phyloP scores from a whole-genome alignment of 92 coral and sea anemone genomes.

The Blastomussa wellsi region DNA sequence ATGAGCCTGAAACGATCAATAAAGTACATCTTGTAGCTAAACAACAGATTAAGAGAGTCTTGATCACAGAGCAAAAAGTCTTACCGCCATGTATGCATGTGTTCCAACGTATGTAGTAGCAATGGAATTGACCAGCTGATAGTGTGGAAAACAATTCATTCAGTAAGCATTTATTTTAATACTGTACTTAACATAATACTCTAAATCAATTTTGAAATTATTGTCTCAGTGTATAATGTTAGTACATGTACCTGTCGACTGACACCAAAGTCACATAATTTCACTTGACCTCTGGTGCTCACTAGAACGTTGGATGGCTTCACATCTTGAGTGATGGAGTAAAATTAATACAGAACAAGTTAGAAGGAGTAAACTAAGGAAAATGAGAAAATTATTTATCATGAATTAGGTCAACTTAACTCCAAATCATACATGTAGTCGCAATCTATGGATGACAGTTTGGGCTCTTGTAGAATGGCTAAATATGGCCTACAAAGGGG shows the following conservation, averaged over 20 bases:
- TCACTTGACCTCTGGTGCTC: constrained; percentile 92
- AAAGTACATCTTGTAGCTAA: too few species aligned
- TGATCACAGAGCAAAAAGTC: constrained; percentile 13
- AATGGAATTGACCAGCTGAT: constrained; percentile 93
- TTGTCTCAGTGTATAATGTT: neutral
- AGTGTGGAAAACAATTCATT: neutral
- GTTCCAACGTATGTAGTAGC: constrained; percentile 99
- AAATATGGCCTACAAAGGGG: too few species aligned
- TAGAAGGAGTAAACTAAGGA: neutral
- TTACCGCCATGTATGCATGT: constrained; percentile 98
- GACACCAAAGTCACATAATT: constrained; percentile 97
- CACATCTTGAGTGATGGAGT: constrained; percentile 59
- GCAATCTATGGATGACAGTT: neutral
- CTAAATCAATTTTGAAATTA: neutral
- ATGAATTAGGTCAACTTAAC: neutral
- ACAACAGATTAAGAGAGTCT: too few species aligned
- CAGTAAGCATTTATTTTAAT: neutral
- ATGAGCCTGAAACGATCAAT: too few species aligned
- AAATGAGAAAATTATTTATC: neutral
- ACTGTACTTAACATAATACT: neutral
- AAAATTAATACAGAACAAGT: neutral
- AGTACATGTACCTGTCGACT: constrained; percentile 80
- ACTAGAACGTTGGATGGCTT: constrained; percentile 96
- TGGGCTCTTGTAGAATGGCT: neutral
- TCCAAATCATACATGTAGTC: neutral